Conservation (phyloP, 2,888 invertebrate species). For the Xanthia togata region DNA sequence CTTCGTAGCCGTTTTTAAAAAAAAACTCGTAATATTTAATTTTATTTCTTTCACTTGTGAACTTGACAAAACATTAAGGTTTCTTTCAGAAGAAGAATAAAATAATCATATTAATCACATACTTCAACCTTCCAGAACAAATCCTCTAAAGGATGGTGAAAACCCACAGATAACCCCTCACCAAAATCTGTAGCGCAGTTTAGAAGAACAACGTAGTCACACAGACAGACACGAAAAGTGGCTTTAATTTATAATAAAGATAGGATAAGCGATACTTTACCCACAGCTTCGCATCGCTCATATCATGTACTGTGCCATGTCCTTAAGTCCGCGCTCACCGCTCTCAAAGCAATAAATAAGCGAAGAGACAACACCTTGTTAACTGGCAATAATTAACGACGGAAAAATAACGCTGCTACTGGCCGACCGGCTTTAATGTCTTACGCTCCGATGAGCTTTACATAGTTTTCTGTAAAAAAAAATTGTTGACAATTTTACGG, state of each 20-base stretch:
- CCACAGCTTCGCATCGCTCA: neutral
- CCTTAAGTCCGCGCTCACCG: slow-evolving; percentile 71
- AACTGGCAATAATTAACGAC: slow-evolving; percentile 89
- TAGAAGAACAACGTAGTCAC: neutral
- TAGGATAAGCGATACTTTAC: neutral
- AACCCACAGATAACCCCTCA: neutral
- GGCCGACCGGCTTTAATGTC: slow-evolving; percentile 66
- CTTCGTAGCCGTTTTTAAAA: too few relatives aligned
- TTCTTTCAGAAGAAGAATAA: neutral
- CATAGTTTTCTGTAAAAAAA: slow-evolving; percentile 45
- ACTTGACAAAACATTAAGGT: neutral
- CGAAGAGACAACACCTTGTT: slow-evolving; percentile 89
- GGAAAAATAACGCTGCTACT: slow-evolving; percentile 82
- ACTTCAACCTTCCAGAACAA: too few relatives aligned
- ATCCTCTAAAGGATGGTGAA: neutral
- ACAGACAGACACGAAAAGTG: neutral
- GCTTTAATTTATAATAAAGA: neutral
- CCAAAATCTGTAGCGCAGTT: neutral
- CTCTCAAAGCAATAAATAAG: slow-evolving; percentile 87
- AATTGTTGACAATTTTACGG: slow-evolving; percentile 31
- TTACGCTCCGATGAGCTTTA: slow-evolving; percentile 60
- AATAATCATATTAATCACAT: neutral
- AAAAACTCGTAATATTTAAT: neutral
- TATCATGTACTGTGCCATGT: slow-evolving; percentile 53
- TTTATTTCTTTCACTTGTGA: neutral